These are phyloP conservation scores for Teleiodes luculella DNA, from an alignment of 2,888 invertebrate genomes.

Conservation along the genomic window DNA sequence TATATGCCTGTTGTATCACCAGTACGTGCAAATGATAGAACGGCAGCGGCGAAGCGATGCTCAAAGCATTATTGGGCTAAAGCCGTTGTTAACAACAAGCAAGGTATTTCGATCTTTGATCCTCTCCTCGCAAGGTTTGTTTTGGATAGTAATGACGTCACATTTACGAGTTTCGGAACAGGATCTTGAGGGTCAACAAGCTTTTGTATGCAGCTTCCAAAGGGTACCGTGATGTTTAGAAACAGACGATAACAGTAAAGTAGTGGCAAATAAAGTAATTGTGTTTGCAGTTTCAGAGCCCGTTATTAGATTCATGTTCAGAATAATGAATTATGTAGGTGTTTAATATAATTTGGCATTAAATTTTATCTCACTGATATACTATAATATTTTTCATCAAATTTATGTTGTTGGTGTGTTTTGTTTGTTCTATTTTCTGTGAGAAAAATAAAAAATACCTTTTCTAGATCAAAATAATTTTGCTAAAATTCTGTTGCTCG, in stretches of 20 bases:
- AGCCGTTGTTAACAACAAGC: not conserved
- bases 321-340: too few relatives aligned
- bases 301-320: not conserved
- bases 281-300: not conserved
- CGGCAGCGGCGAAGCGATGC: not conserved
- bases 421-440: too few relatives aligned
- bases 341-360: too few relatives aligned
- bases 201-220: constrained; percentile 32
- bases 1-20: constrained; percentile 6
- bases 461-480: too few relatives aligned
- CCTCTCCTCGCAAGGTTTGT: not conserved
- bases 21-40: constrained; percentile 11
- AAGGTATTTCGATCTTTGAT: constrained; percentile 10
- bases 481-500: too few relatives aligned
- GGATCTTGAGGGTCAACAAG: constrained; percentile 23
- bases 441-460: too few relatives aligned
- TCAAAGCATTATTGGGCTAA: constrained; percentile 13
- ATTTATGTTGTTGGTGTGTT: too few relatives aligned
- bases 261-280: not conserved
- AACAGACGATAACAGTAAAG: not conserved
- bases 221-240: constrained; percentile 27
- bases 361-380: too few relatives aligned
- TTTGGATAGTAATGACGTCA: not conserved
- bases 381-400: too few relatives aligned
- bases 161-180: constrained; percentile 16